Evolutionary conservation across 2,113 vertebrate species (phyloP), one percentile per base, ranked within the genome.

Genomic region (Oncorhynchus clarkii): DNA sequence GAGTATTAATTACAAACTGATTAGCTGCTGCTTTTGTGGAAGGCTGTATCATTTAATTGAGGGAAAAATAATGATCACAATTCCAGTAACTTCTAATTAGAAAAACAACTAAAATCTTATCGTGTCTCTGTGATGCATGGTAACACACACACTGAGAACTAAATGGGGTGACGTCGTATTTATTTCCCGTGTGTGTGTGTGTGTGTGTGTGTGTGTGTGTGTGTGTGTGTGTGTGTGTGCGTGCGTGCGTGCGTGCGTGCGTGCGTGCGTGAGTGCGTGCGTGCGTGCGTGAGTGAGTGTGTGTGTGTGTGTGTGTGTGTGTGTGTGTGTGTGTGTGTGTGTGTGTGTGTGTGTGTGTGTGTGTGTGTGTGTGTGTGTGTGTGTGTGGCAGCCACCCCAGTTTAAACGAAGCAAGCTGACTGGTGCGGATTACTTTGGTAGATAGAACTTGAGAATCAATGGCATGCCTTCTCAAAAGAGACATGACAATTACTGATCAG

Each of bases 11-110:
- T 93, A 92, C 91, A 89, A 92, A 90, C 85, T 87, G 91, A 92
- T 93, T 92, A 90, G 82, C 82, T 72, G 72, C 76, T 80, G 64
- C 81, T 90, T 89, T 88, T 83, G 81, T 89, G 87, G 88, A 89
- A 88, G 88, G 82, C 90, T 90, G 87, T 92, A 91, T 92, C 93
- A 90, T 92, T 93, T 92, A 92, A 92, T 92, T 91, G 90, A 91
- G 84, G 83, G 79, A 88, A 86, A 92, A 89, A 89, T 92, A 92
- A 92, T 89, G 89, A 93, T 91, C 91, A 86, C 88, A 89, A 92
- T 93, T 92, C 88, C 86, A 72, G 84, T 87, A 88, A 92, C 87
- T 92, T 90, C 86, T 92, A 93, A 93, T 94, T 92, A 91, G 89
- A 90, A 91, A 91, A 93, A 91, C 87, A 88, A 88, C 89, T 88